Base-by-base conservation (phyloP, 2,888 invertebrate species). In the Timandra comae region DNA sequence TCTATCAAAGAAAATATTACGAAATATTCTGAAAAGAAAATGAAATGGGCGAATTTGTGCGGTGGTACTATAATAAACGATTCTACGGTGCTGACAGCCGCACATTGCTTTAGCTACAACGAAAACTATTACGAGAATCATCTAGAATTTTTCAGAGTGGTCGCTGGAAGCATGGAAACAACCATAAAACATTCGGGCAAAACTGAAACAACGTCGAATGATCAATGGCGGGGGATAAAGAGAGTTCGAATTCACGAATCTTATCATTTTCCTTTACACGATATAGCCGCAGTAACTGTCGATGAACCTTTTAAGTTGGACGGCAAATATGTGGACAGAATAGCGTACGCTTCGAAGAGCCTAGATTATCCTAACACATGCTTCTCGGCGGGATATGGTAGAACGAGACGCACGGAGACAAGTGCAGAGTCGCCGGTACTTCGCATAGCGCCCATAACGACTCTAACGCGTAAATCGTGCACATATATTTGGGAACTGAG, bases 51-150 rank as follows among this genome's bases (percentile, higher is more conserved):
- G 0, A 74, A 69, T 26, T 20, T 79, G 0, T 81, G 80, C 10
- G 79, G 80, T 0, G 79, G 72, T 0, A 72, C 63, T 32, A 81
- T 80, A 2, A 71, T 81, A 6, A 31, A 51, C 3, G 8, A 28
- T 0, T 2, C 2, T n/a, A n/a, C n/a, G n/a, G 66, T 80, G 0
- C 27, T 80, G 0, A 66, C 79, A 1, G 79, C 80, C 0, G 80
- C 78, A 0, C 79, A 81, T 25, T 81, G 79, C 45, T 81, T 81
- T 39, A 80, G 80, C 51, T 34, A 24, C 1, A 41, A 63, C 4
- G 7, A 60, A 7, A 77, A 67, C 40, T 61, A 38, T 27, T 71
- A 60, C 38, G 33, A 35, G 0, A 52, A 42, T 16, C 29, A 63
- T 5, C 61, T 64, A 0, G 12, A 41, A 0, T 1, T 32, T 0